Base-by-base conservation (phyloP, 2,113 vertebrate species). In the Macquaria ambigua region DNA sequence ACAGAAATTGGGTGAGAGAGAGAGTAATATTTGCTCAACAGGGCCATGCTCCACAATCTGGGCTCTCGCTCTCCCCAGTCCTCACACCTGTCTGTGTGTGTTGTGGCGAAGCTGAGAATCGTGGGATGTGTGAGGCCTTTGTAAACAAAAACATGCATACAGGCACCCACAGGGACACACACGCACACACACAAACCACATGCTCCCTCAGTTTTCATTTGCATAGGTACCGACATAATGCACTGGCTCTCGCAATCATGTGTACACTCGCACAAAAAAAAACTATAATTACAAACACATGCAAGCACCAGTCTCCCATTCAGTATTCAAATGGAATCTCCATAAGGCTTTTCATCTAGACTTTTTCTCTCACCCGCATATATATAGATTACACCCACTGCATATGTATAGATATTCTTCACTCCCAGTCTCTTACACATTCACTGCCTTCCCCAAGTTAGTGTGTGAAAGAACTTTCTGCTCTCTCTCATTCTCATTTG, bases 11-110 rank as follows among this genome's bases (percentile, higher is more conserved):
- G 67, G 61, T 56, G 50, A 48, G 69, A 12, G 43, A 64, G 71
- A 73, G 77, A 79, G 87, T 77, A 52, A 79, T 93, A 89, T 93
- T 89, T 92, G 52, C 76, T 74, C 62, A 79, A 79, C 66, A 50
- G 90, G 91, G 87, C 87, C 73, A 2, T 34, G 69, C 79, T 83
- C 68, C 79, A 66, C 74, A 77, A 80, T 80, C 69, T 43, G 73
- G 67, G 28, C 85, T 87, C 50, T 23, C 34, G 21, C 43, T 83
- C 81, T 55, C 71, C 72, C 64, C 61, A 41, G 80, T 86, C 79
- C 84, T 91, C 91, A 87, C 89, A 89, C 87, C 85, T 86, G 85
- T 82, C 69, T 78, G 84, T 74, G 83, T 87, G 84, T 91, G 89
- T 89, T 71, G 79, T 76, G 77, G 71, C 48, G n/a, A 59, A 67